Evolutionary conservation across 2,113 vertebrate species (phyloP).

Genomic region (Cathartes aura): DNA sequence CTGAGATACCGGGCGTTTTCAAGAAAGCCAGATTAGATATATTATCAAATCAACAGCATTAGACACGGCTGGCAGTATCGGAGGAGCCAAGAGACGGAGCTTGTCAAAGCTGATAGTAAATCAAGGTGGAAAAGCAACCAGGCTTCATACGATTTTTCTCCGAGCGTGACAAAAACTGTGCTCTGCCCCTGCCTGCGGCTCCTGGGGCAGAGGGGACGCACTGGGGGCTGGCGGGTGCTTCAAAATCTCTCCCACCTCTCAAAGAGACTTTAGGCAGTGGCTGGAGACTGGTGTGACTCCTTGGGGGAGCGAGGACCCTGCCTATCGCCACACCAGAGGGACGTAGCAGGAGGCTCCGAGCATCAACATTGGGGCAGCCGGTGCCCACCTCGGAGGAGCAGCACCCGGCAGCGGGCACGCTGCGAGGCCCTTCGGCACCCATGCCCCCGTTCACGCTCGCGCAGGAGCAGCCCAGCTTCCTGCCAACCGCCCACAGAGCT

Average conservation of each 20-base stretch:
- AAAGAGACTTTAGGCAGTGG: background rate
- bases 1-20: background rate
- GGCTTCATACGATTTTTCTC: background rate
- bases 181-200: background rate
- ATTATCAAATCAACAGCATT: conserved; percentile 58
- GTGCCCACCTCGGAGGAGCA: background rate
- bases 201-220: accelerated
- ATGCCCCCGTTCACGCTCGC: accelerated
- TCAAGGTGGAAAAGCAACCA: conserved; percentile 26
- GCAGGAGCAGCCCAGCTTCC: background rate
- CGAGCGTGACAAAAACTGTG: background rate
- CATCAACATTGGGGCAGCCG: accelerated
- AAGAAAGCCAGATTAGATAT: conserved; percentile 49
- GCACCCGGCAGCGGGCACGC: accelerated
- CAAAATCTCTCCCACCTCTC: background rate
- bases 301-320: background rate
- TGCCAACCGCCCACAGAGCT: background rate
- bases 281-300: background rate
- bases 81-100: conserved; percentile 1
- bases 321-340: background rate
- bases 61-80: background rate
- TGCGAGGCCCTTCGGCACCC: accelerated
- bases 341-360: accelerated
- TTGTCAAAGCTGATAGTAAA: conserved; percentile 12
- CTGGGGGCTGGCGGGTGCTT: background rate